Evolutionary conservation across 2,797 vertebrate species (phyloP).

Genomic region (Takifugu ocellatus): DNA sequence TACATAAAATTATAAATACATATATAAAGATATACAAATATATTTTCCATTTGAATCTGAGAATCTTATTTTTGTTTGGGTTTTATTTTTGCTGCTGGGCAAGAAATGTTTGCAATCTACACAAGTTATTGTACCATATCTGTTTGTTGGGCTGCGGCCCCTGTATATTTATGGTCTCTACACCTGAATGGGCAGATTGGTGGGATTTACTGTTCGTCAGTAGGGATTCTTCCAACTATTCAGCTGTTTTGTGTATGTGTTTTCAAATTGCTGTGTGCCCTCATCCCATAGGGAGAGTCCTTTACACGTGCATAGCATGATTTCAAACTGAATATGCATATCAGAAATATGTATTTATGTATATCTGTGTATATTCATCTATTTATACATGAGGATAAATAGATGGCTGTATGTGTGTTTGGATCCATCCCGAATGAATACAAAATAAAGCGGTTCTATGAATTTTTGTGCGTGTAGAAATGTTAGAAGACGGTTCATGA

Average conservation of each 20-base stretch:
- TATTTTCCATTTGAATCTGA: slow-evolving; percentile 82
- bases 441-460: slow-evolving; percentile 78
- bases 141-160: slow-evolving; percentile 65
- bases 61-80: slow-evolving; percentile 79
- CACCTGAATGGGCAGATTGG: slow-evolving; percentile 53
- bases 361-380: slow-evolving; percentile 79
- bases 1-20: slow-evolving; percentile 83
- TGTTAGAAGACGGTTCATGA: not conserved
- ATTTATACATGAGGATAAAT: slow-evolving; percentile 75
- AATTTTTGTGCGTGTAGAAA: slow-evolving; percentile 55
- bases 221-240: slow-evolving; percentile 73
- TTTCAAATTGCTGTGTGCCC: slow-evolving; percentile 73
- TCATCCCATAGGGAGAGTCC: slow-evolving; percentile 69
- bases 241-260: slow-evolving; percentile 74
- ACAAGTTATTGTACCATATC: slow-evolving; percentile 66
- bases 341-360: slow-evolving; percentile 79
- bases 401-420: slow-evolving; percentile 75
- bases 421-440: slow-evolving; percentile 71
- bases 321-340: slow-evolving; percentile 77
- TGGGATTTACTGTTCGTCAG: slow-evolving; percentile 67
- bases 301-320: slow-evolving; percentile 76
- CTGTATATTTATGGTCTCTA: slow-evolving; percentile 69
- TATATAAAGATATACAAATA: slow-evolving; percentile 82
- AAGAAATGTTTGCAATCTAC: slow-evolving; percentile 65
- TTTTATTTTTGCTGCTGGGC: slow-evolving; percentile 76